Evolutionary conservation across 2,113 vertebrate species (phyloP).

Genomic region (Tringa solitaria): DNA sequence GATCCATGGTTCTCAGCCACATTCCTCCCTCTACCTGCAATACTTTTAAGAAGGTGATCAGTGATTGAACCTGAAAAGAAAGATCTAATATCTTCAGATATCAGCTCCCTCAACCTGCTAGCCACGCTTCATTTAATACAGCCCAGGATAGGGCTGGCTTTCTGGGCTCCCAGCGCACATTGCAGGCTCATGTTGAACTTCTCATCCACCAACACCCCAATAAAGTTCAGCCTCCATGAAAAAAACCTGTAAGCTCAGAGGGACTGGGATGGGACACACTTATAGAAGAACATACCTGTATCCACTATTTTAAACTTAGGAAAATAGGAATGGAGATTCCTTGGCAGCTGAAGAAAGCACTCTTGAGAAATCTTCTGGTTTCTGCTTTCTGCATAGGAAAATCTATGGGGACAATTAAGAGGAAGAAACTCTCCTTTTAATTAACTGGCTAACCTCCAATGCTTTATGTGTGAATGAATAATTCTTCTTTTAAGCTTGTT

Average conservation of each 20-base stretch:
- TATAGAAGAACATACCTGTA: neutral
- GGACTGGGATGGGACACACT: neutral
- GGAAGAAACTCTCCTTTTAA: neutral
- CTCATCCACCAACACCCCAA: no score
- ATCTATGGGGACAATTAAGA: neutral
- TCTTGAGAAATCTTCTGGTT: neutral
- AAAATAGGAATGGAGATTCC: neutral
- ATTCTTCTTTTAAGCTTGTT: neutral
- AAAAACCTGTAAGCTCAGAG: neutral
- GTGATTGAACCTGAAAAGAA: neutral
- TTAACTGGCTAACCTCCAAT: neutral
- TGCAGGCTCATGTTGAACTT: no score
- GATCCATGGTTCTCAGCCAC: neutral
- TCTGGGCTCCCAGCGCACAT: no score
- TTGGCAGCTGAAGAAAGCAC: neutral
- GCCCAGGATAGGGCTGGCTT: no score
- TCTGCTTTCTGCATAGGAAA: neutral
- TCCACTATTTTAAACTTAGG: neutral
- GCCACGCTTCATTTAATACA: no score
- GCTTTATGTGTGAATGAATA: neutral
- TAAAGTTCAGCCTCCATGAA: neutral
- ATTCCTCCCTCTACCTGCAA: neutral
- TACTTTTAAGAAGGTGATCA: neutral
- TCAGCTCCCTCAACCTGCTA: no score
- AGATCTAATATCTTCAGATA: neutral